These are phyloP conservation scores for Zele albiditarsus DNA, from an alignment of 2,888 invertebrate genomes.

Conservation along the genomic window DNA sequence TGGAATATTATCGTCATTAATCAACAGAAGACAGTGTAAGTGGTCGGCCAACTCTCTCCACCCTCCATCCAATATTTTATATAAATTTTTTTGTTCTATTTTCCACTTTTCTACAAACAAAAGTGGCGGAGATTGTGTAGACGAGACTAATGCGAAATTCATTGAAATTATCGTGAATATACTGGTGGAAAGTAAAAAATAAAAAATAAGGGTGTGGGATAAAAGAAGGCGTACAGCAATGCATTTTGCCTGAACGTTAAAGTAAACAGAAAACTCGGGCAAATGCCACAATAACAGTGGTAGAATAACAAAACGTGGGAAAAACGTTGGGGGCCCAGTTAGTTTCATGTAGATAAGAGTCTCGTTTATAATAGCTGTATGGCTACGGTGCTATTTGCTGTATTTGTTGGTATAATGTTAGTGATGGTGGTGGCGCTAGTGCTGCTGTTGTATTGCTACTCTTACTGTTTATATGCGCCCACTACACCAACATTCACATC, in stretches of 20 bases:
- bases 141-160: conserved; percentile 50
- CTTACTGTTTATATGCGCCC: conserved; percentile 43
- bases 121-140: conserved; percentile 24
- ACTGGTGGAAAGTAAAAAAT: conserved; percentile 24
- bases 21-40: conserved; percentile 38
- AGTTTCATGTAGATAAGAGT: conserved; percentile 63
- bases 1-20: conserved; percentile 46
- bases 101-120: conserved; percentile 7
- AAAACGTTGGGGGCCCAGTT: conserved; percentile 58
- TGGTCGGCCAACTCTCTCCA: neutral
- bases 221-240: conserved; percentile 43
- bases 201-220: neutral
- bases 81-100: conserved; percentile 1
- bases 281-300: conserved; percentile 11
- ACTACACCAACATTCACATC: conserved; percentile 56
- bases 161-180: conserved; percentile 55
- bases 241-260: conserved; percentile 38
- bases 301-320: conserved; percentile 65
- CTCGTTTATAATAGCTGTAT: conserved; percentile 62
- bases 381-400: neutral
- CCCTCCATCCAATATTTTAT: neutral
- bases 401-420: conserved; percentile 12
- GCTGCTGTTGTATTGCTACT: too few relatives aligned
- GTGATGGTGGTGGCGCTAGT: neutral
- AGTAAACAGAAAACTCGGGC: conserved; percentile 33